phyloP scores from a whole-genome alignment of 1,140 invertebrate species.

The Mylabris phalerata region DNA sequence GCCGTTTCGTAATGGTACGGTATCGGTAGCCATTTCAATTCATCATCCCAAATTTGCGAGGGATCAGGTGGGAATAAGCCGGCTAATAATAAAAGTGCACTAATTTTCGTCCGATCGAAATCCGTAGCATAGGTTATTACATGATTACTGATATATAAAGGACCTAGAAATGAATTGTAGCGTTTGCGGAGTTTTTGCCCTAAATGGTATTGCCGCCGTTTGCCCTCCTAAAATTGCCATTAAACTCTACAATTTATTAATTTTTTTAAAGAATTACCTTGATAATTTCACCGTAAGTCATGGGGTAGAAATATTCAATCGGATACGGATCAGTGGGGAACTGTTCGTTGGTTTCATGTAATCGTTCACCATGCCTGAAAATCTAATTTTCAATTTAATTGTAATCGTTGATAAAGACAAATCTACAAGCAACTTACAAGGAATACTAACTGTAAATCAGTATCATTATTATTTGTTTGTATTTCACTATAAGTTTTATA shows the following conservation, averaged over 20 bases:
- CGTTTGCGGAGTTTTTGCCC: conserved; percentile 53
- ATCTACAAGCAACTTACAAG: background rate
- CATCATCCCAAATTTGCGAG: conserved; percentile 44
- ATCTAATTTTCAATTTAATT: background rate
- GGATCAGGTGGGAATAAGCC: conserved; percentile 47
- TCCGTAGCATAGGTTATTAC: conserved; percentile 27
- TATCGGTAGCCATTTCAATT: conserved; percentile 50
- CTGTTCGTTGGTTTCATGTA: background rate
- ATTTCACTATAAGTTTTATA: background rate
- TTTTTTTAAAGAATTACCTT: background rate
- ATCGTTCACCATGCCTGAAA: conserved; percentile 6
- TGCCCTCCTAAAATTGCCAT: conserved; percentile 47
- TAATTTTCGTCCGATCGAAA: conserved; percentile 51
- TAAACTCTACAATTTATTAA: background rate
- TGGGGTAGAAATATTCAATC: background rate
- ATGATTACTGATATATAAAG: conserved; percentile 47
- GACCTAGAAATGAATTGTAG: conserved; percentile 52
- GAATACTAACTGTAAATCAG: background rate
- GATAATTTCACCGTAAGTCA: background rate
- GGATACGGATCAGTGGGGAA: background rate
- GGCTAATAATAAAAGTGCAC: conserved; percentile 45
- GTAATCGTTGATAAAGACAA: background rate
- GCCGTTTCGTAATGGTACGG: conserved; percentile 25
- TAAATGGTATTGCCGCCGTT: conserved; percentile 52
- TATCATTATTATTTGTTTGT: background rate